Conservation (phyloP, 2,113 vertebrate species). For the Nothobranchius furzeri region DNA sequence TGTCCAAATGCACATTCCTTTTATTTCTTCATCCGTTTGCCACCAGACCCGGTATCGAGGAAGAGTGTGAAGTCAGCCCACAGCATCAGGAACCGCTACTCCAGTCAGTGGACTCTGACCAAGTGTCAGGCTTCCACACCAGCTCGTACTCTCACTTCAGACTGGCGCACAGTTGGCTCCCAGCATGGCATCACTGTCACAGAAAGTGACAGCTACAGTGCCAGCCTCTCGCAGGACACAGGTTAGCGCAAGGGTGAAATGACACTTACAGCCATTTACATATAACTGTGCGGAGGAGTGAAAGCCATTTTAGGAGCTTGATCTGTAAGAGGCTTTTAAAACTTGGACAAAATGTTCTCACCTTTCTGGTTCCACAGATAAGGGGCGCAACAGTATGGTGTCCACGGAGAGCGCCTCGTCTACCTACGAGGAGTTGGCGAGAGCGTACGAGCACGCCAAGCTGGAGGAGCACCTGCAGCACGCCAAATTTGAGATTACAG, state of each 20-base stretch:
- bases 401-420: slow-evolving; percentile 95
- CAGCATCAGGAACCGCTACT: slow-evolving; percentile 95
- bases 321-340: background rate
- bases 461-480: slow-evolving; percentile 96
- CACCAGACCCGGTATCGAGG: slow-evolving; percentile 91
- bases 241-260: slow-evolving; percentile 73
- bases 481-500: slow-evolving; percentile 96
- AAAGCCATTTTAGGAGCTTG: background rate
- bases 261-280: slow-evolving; percentile 37
- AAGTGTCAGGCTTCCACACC: slow-evolving; percentile 97
- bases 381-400: slow-evolving; percentile 99
- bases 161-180: slow-evolving; percentile 96
- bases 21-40: slow-evolving; percentile 11
- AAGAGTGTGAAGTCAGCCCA: slow-evolving; percentile 96
- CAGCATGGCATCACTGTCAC: slow-evolving; percentile 98
- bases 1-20: slow-evolving; percentile 1
- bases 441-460: slow-evolving; percentile 94
- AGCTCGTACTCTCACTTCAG: slow-evolving; percentile 92
- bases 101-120: slow-evolving; percentile 98
- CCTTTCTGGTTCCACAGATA: slow-evolving; percentile 75
- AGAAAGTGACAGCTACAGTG: slow-evolving; percentile 98
- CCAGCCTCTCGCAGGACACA: slow-evolving; percentile 98
- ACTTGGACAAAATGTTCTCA: background rate
- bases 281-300: slow-evolving; percentile 5
- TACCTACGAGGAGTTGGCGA: slow-evolving; percentile 93